These are phyloP conservation scores for Sinohyriopsis cumingii DNA, from an alignment of 2,888 invertebrate species.

Conservation along the genomic window DNA sequence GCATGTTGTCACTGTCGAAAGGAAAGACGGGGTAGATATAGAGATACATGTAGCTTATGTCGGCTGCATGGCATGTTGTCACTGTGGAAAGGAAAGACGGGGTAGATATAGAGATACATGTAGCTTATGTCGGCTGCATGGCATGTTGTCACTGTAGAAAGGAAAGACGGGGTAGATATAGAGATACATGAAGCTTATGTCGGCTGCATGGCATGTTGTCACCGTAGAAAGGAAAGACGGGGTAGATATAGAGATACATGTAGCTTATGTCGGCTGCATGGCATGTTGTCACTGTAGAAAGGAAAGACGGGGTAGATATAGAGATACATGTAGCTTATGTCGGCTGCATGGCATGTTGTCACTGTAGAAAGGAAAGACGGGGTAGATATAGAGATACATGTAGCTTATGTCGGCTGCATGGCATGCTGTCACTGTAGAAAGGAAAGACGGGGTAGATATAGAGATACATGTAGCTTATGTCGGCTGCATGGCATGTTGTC, in stretches of 20 bases:
- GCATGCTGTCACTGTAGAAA: background rate
- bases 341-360: background rate
- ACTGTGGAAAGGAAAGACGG: background rate
- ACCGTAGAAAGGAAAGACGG: background rate
- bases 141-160: background rate
- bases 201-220: background rate
- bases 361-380: background rate
- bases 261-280: constrained; percentile 1
- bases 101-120: background rate
- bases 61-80: background rate
- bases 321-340: constrained; percentile 4
- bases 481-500: background rate
- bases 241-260: background rate
- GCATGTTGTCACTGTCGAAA: background rate
- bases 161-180: background rate
- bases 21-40: background rate
- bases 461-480: constrained; percentile 4
- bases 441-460: background rate
- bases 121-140: constrained; percentile 1
- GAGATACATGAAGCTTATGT: constrained; percentile 3
- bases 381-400: background rate
- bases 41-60: constrained; percentile 4
- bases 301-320: background rate
- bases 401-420: constrained; percentile 1
- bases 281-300: background rate